phyloP scores from a whole-genome alignment of 2,888 invertebrate species.

The Cetonia aurata region DNA sequence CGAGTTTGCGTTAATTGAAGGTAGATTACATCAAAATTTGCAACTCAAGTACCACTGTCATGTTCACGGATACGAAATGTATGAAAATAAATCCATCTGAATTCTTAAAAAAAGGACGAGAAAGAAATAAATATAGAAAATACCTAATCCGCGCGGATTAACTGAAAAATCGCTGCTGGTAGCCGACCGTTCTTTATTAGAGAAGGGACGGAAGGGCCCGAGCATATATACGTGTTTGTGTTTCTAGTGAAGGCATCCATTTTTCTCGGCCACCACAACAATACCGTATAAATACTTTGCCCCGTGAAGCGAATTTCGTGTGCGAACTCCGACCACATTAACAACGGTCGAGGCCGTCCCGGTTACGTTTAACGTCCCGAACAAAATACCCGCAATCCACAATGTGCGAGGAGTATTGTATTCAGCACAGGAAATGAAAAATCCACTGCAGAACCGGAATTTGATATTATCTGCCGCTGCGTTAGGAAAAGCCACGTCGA shows the following conservation, averaged over 20 bases:
- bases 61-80: conserved; percentile 12
- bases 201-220: conserved; percentile 20
- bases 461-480: conserved; percentile 53
- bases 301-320: conserved; percentile 56
- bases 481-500: neutral
- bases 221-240: conserved; percentile 24
- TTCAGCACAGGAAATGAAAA: conserved; percentile 59
- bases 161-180: conserved; percentile 25
- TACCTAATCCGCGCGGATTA: conserved; percentile 16
- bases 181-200: conserved; percentile 27
- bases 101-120: neutral
- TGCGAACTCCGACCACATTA: conserved; percentile 56
- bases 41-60: conserved; percentile 1
- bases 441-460: conserved; percentile 55
- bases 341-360: conserved; percentile 51
- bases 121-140: neutral
- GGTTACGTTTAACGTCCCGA: conserved; percentile 43
- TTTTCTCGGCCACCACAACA: conserved; percentile 56
- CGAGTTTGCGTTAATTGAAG: no score
- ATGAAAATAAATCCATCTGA: conserved; percentile 9
- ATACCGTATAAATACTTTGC: conserved; percentile 58
- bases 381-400: conserved; percentile 57
- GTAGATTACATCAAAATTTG: neutral
- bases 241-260: conserved; percentile 49
- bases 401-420: conserved; percentile 54